phyloP scores from a whole-genome alignment of 2,888 invertebrate species.

The Lycaena phlaeas region DNA sequence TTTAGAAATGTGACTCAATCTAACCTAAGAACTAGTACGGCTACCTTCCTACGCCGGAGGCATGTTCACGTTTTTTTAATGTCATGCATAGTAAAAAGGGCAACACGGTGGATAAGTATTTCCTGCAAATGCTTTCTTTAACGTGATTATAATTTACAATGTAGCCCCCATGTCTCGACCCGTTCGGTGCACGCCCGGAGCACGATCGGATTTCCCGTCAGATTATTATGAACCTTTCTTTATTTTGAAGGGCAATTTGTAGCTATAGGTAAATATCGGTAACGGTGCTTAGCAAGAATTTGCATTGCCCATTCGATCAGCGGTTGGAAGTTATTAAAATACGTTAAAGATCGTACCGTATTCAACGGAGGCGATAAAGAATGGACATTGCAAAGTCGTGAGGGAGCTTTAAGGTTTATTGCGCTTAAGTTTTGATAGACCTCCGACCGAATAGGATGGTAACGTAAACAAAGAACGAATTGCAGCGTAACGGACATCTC shows the following conservation, averaged over 20 bases:
- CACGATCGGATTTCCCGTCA: conserved; percentile 58
- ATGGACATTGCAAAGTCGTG: conserved; percentile 61
- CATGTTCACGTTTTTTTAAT: conserved; percentile 42
- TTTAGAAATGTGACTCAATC: conserved; percentile 43
- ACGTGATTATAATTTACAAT: conserved; percentile 30
- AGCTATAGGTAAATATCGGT: conserved; percentile 50
- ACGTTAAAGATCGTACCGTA: conserved; percentile 59
- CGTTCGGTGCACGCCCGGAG: conserved; percentile 35
- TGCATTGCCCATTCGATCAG: conserved; percentile 63
- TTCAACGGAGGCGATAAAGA: conserved; percentile 56
- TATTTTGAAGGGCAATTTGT: conserved; percentile 53
- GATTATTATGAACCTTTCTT: conserved; percentile 55
- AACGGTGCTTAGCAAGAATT: conserved; percentile 57
- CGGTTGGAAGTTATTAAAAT: conserved; percentile 65
- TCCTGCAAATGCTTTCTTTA: conserved; percentile 18
- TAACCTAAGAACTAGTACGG: conserved; percentile 43
- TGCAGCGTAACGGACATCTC: conserved; percentile 52
- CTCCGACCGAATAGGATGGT: conserved; percentile 26
- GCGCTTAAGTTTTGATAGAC: conserved; percentile 56
- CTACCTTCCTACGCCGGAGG: conserved; percentile 46
- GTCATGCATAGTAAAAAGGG: conserved; percentile 17
- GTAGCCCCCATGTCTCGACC: conserved; percentile 31
- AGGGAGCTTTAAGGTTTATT: conserved; percentile 61
- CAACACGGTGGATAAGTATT: conserved; percentile 16
- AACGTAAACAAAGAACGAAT: conserved; percentile 55